Evolutionary conservation across 2,113 vertebrate species (phyloP).

Genomic region (Jacana jacana): DNA sequence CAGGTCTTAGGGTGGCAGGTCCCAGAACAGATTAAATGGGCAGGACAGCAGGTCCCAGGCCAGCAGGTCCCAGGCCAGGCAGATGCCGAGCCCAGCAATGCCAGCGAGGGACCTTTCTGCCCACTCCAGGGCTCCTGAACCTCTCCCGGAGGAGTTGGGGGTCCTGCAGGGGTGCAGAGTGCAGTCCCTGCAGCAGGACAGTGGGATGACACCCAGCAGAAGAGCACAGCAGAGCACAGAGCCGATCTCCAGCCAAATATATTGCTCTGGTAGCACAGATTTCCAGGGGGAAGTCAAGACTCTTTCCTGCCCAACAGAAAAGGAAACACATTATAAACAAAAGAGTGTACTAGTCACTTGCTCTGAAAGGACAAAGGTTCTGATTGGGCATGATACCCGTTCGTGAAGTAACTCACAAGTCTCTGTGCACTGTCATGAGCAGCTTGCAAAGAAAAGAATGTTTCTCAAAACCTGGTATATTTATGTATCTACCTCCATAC

Average conservation of each 20-base stretch:
- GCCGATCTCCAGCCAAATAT: not conserved
- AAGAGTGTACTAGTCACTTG: not conserved
- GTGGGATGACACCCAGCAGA: not conserved
- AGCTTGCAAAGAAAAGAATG: not conserved
- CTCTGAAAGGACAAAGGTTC: not conserved
- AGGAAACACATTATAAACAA: not conserved
- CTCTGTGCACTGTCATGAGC: not conserved
- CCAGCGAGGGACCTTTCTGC: not conserved
- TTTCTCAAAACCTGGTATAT: not conserved
- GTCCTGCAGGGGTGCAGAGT: not conserved
- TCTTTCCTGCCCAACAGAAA: not conserved
- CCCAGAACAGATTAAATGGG: too few relatives aligned
- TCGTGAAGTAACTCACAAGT: not conserved
- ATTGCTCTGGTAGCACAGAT: accelerated
- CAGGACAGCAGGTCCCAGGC: not conserved
- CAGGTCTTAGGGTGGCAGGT: too few relatives aligned
- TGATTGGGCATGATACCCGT: not conserved
- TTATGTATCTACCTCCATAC: not conserved
- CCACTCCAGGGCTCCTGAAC: not conserved
- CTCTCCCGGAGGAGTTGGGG: not conserved
- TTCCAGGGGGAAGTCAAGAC: not conserved
- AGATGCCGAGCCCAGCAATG: not conserved
- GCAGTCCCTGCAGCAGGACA: not conserved
- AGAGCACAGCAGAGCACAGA: not conserved
- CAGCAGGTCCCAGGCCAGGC: not conserved